Evolutionary conservation across 2,113 vertebrate genomes (phyloP), one percentile per base, ranked within the genome.

Genomic region (Gymnogyps californianus): DNA sequence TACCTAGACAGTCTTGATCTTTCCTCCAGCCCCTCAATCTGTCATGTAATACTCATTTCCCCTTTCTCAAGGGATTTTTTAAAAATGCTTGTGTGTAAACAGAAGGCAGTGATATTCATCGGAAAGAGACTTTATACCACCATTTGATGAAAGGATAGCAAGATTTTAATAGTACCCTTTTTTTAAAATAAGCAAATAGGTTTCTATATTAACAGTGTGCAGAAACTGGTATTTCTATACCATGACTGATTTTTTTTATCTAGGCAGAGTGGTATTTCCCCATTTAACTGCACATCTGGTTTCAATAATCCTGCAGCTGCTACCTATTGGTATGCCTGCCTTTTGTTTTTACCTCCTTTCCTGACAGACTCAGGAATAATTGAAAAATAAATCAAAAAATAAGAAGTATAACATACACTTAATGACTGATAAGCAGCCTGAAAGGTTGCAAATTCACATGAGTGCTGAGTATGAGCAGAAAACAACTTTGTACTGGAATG

Each of bases 261-360:
- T 55, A 77, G 38, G 42, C 51, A 88, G 81, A 87, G 21, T 91
- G 81, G 25, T 92, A 92, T 93, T 93, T 90, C 72, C 40, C 83
- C 28, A 52, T 61, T 91, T 76, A 91, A 93, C 57, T 85, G 58
- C 78, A 96, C 80, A 95, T 95, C 94, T 96, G 92, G 87, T 87
- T 91, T 74, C 87, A 93, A 93, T 97, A 88, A 93, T 32, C 34
- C 44, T 82, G 62, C 71, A 96, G 91, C 96, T 96, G 90, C 93
- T 96, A 89, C 94, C 93, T 96, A 92, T 49, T 90, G 76, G 40
- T 86, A 36, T 81, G 77, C n/a, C 64, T 83, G 82, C 47, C 47
- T 81, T 89, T 93, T 83, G 49, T 75, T 96, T 93, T 51, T 26
- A 86, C 91, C 95, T 89, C 84, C 69, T 72, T 81, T 92, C 77